phyloP scores from a whole-genome alignment of 1,140 invertebrate species.

The Battus philenor region DNA sequence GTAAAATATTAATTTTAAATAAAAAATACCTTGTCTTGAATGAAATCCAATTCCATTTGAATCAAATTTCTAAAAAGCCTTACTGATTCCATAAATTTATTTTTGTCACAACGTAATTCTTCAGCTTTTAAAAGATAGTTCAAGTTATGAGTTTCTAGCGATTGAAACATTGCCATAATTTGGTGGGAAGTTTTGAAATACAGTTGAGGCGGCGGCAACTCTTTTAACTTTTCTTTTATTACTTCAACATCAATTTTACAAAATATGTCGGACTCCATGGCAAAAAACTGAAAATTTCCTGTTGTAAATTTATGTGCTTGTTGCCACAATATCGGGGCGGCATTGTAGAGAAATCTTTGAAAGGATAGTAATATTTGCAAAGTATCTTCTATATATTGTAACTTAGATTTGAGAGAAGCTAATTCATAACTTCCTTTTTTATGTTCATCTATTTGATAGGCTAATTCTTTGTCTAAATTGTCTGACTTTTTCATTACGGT shows the following conservation, averaged over 20 bases:
- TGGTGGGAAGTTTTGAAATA: constrained; percentile 78
- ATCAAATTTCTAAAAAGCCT: constrained; percentile 37
- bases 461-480: constrained; percentile 64
- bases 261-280: constrained; percentile 49
- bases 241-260: constrained; percentile 33
- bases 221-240: constrained; percentile 65
- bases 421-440: constrained; percentile 70
- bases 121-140: constrained; percentile 80
- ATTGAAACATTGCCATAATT: constrained; percentile 74
- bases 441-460: constrained; percentile 70
- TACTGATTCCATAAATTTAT: constrained; percentile 53
- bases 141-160: constrained; percentile 80
- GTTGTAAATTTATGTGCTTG: constrained; percentile 45
- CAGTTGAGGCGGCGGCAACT: constrained; percentile 64
- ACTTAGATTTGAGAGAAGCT: constrained; percentile 74
- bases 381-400: constrained; percentile 79
- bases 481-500: constrained; percentile 74
- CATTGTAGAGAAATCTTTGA: constrained; percentile 79
- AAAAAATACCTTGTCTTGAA: constrained; percentile 49
- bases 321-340: constrained; percentile 77
- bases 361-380: constrained; percentile 79
- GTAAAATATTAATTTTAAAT: constrained; percentile 11
- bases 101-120: constrained; percentile 74
- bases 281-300: constrained; percentile 38
- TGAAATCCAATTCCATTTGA: constrained; percentile 41